Evolutionary conservation across 2,888 invertebrate species (phyloP), one percentile per base, ranked within the genome.

Genomic region (Atethmia centrago): DNA sequence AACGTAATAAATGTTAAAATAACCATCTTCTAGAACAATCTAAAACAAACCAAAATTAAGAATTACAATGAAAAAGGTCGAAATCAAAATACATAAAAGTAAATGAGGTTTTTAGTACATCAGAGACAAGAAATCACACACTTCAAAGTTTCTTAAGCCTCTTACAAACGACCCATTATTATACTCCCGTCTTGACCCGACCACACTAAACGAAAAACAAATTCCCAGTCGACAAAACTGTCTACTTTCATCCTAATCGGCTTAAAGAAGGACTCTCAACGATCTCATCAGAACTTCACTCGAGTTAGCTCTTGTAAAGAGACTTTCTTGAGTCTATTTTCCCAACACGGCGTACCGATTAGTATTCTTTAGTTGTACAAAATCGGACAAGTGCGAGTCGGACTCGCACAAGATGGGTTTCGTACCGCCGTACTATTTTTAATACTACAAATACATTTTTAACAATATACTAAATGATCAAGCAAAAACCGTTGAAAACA

Each of bases 221-320:
- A 68, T 73, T 79, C 65, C 31, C 25, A 66, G 47, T 63, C 51
- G 28, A 71, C 21, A 66, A 55, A 78, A 79, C 49, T 31, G 63
- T 58, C 51, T 59, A 61, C 56, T 63, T 79, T 79, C 80, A 73
- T 79, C 69, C 42, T 80, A 73, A 83, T 73, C 80, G 80, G 28
- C 80, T 79, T 66, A 75, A 56, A 75, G 45, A 65, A 71, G 51
- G 49, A 70, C 83, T 68, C 61, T 68, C 67, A 66, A 65, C 62
- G 62, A 84, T 71, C 71, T 80, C 75, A 82, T 84, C 68, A 82
- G 71, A 84, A 75, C 83, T 80, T 80, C 45, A 74, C 49, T 62
- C 75, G 55, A 75, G 75, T 71, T 63, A 64, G 71, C 69, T 63
- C 71, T 71, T 65, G 56, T 67, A 71, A 69, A 66, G 68, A 65